Evolutionary conservation across 2,113 vertebrate species (phyloP).

Genomic region (Heliornis fulica): DNA sequence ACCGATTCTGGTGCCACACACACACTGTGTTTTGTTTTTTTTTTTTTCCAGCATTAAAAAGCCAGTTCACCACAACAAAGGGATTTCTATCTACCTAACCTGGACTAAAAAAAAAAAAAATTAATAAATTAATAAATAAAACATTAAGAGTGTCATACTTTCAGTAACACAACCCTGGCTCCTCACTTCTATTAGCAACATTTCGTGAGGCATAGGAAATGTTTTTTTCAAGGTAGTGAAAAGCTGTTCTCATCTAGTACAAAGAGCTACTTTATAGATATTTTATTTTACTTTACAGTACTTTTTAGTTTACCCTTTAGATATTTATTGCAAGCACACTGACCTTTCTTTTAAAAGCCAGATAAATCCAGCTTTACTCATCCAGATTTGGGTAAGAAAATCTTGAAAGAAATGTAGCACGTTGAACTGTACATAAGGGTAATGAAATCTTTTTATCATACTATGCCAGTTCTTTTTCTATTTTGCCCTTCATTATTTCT

Average conservation of each 20-base stretch:
- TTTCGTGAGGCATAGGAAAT: background rate
- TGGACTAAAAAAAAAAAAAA: background rate
- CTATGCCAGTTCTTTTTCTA: background rate
- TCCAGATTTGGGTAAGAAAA: background rate
- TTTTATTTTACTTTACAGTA: no score
- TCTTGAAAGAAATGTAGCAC: background rate
- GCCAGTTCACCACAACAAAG: background rate
- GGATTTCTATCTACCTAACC: background rate
- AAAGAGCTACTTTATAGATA: background rate
- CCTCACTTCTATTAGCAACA: background rate
- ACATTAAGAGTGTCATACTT: background rate
- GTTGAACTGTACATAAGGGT: background rate
- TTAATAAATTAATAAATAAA: background rate
- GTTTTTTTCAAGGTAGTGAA: background rate
- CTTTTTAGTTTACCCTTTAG: background rate
- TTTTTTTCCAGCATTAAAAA: background rate
- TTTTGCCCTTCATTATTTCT: background rate
- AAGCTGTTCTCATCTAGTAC: background rate
- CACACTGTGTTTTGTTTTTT: background rate
- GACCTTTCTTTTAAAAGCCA: background rate
- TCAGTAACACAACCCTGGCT: background rate
- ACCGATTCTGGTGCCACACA: slow-evolving; percentile 39
- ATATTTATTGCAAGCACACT: background rate
- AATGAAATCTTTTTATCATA: background rate
- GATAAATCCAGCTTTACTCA: background rate